A percentile compares a stretch with the other conserved stretches of the same genome.
Evolutionary conservation across 1,140 invertebrate species (phyloP).

Genomic region (Pectinophora gossypiella): DNA sequence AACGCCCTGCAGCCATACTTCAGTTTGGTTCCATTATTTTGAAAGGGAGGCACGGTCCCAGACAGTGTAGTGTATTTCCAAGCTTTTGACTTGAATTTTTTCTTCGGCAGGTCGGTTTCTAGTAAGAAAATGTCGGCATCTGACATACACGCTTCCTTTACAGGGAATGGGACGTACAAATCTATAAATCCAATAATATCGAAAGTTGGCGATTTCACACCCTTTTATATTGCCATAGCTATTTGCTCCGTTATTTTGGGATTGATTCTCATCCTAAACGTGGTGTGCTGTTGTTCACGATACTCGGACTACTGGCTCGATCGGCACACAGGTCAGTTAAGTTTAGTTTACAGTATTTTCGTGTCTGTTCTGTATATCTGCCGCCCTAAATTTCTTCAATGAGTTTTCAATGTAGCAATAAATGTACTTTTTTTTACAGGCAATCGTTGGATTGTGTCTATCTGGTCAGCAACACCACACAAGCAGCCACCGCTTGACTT

Average conservation of each 20-base stretch:
- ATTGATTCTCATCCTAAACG: slow-evolving; percentile 83
- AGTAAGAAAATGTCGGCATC: slow-evolving; percentile 56
- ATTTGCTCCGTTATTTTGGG: slow-evolving; percentile 84
- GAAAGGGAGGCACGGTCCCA: background rate
- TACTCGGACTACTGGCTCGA: slow-evolving; percentile 88
- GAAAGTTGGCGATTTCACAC: slow-evolving; percentile 78
- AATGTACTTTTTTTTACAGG: slow-evolving; percentile 71
- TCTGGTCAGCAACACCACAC: slow-evolving; percentile 88
- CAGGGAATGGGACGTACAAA: slow-evolving; percentile 58
- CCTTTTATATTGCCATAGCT: slow-evolving; percentile 86
- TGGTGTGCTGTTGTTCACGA: slow-evolving; percentile 86
- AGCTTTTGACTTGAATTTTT: slow-evolving; percentile 34
- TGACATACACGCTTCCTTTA: slow-evolving; percentile 60
- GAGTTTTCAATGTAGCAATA: background rate
- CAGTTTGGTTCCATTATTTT: background rate
- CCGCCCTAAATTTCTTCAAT: background rate
- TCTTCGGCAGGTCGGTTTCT: slow-evolving; percentile 51
- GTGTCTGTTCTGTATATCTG: background rate
- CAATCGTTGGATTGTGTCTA: slow-evolving; percentile 87
- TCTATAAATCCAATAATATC: slow-evolving; percentile 47
- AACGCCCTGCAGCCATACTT: background rate
- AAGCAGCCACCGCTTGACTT: slow-evolving; percentile 89
- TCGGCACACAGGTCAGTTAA: slow-evolving; percentile 82
- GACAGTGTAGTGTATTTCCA: background rate
- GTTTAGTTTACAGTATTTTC: slow-evolving; percentile 1